phyloP scores from a whole-genome alignment of 2,888 invertebrate genomes.

The Neuroscelio doddi region DNA sequence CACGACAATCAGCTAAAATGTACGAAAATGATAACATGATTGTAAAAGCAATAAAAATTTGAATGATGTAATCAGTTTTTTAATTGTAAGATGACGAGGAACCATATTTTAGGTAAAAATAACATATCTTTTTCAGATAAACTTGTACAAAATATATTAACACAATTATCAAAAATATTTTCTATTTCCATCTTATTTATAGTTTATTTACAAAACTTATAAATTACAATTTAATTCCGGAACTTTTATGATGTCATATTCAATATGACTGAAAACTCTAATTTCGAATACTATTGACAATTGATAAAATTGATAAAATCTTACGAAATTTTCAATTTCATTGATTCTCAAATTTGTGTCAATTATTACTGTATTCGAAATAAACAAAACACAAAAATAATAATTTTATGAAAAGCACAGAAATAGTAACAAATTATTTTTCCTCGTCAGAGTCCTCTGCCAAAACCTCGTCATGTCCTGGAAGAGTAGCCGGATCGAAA shows the following conservation, averaged over 20 bases:
- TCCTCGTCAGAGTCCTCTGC: slow-evolving; percentile 84
- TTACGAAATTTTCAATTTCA: neutral
- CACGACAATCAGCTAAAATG: neutral
- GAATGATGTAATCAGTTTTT: neutral
- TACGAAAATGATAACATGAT: slow-evolving; percentile 2
- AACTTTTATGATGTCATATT: too few relatives aligned
- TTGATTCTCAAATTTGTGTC: neutral
- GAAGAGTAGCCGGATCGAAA: slow-evolving; percentile 76
- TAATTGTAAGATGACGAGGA: too few relatives aligned
- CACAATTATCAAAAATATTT: too few relatives aligned
- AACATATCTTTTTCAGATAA: too few relatives aligned
- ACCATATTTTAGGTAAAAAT: too few relatives aligned
- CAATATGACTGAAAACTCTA: too few relatives aligned
- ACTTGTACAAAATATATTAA: too few relatives aligned
- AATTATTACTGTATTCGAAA: neutral
- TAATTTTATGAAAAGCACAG: neutral
- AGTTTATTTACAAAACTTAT: too few relatives aligned
- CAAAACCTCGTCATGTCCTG: slow-evolving; percentile 76
- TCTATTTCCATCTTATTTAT: too few relatives aligned
- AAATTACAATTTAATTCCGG: too few relatives aligned
- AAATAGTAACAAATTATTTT: neutral
- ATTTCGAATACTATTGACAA: too few relatives aligned
- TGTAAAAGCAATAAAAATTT: slow-evolving; percentile 8
- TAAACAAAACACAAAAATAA: neutral
- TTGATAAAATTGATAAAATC: too few relatives aligned